These are phyloP conservation scores for Prunella fulvescens DNA, from an alignment of 2,113 vertebrate genomes.

Conservation along the genomic window DNA sequence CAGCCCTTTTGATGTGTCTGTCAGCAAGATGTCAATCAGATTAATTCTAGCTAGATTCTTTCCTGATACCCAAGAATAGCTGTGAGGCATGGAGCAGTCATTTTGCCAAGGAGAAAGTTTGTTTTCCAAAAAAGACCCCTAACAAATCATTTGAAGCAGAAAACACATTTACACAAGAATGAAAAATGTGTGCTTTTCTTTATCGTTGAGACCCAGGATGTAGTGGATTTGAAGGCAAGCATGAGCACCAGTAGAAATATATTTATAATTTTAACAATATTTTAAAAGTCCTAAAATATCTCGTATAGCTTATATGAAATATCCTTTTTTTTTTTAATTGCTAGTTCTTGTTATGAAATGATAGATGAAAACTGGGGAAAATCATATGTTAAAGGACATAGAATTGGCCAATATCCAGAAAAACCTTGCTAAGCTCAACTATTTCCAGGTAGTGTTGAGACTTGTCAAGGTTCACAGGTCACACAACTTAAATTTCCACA, in stretches of 20 bases:
- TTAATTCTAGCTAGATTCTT: constrained; percentile 52
- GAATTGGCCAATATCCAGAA: neutral
- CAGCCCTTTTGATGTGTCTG: constrained; percentile 48
- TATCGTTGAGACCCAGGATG: neutral
- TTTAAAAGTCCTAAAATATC: neutral
- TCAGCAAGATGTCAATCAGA: constrained; percentile 62
- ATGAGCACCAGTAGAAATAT: neutral
- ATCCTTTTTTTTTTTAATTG: neutral
- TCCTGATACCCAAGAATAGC: constrained; percentile 52
- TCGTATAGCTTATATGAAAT: neutral
- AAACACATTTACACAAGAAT: neutral
- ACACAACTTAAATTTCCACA: neutral
- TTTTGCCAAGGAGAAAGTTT: constrained; percentile 30
- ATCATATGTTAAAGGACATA: neutral
- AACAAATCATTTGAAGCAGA: constrained; percentile 54
- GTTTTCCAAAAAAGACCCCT: neutral
- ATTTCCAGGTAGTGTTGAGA: neutral
- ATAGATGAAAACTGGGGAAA: neutral
- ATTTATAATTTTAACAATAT: neutral
- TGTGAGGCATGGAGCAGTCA: constrained; percentile 43
- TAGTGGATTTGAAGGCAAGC: neutral
- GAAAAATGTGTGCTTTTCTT: neutral
- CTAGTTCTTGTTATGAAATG: neutral
- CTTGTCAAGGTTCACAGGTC: neutral
- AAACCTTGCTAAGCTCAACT: neutral